phyloP scores from a whole-genome alignment of 2,888 invertebrate genomes.

The Eueremaeus valkanovi region DNA sequence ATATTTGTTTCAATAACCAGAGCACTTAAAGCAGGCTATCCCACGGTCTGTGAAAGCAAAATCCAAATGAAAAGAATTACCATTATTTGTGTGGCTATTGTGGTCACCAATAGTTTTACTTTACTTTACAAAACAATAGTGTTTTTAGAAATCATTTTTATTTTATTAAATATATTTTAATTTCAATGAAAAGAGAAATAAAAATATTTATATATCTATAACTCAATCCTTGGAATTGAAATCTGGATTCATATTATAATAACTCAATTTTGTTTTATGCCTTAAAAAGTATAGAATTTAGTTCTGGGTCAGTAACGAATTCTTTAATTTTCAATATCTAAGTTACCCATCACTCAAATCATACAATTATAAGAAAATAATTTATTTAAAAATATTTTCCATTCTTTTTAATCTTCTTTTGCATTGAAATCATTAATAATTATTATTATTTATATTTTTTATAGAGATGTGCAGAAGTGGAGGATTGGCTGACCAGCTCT shows the following conservation, averaged over 20 bases:
- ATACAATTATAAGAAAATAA: background rate
- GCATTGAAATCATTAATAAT: background rate
- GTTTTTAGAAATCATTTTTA: background rate
- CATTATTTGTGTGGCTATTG: background rate
- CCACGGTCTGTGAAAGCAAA: background rate
- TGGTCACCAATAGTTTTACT: conserved; percentile 1
- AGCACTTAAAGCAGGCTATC: background rate
- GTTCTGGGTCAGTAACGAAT: background rate
- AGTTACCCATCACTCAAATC: background rate
- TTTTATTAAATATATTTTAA: background rate
- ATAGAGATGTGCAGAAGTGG: background rate
- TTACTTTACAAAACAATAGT: background rate
- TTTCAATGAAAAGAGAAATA: background rate
- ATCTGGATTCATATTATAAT: background rate
- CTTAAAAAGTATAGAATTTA: too few relatives aligned
- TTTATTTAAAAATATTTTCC: background rate
- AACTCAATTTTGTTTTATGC: background rate
- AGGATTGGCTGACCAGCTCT: too few relatives aligned
- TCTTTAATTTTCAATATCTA: background rate
- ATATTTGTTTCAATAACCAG: background rate
- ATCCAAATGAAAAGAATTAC: background rate
- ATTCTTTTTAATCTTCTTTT: background rate
- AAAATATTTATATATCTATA: background rate
- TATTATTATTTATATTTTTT: background rate
- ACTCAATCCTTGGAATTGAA: background rate